Percentiles rank a stretch among this genome's conserved stretches.
Conservation (phyloP, 2,888 invertebrate genomes). For the Sinelater perroti region DNA sequence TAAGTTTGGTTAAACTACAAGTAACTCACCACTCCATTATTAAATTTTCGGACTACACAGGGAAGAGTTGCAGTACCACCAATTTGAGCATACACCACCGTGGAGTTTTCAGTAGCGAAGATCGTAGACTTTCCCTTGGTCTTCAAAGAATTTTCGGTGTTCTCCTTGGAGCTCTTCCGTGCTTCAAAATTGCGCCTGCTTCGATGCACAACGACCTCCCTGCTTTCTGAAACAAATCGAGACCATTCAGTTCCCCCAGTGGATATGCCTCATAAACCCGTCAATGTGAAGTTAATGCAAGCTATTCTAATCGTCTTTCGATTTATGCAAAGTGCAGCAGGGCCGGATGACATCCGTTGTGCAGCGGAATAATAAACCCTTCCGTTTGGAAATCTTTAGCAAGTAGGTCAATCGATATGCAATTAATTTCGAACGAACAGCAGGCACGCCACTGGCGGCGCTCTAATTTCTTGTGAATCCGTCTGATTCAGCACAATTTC, state of each 20-base stretch:
- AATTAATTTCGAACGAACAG: conserved; percentile 29
- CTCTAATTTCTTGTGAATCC: conserved; percentile 25
- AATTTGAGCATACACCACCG: conserved; percentile 58
- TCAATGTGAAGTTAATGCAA: background rate
- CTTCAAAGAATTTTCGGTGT: conserved; percentile 35
- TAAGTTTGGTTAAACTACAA: too few species aligned
- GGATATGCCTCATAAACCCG: background rate
- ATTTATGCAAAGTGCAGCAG: conserved; percentile 3
- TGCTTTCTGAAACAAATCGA: conserved; percentile 19
- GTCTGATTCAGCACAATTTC: conserved; percentile 27
- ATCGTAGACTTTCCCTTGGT: conserved; percentile 35
- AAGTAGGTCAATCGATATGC: conserved; percentile 33
- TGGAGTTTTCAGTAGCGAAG: conserved; percentile 59
- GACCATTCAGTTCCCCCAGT: background rate
- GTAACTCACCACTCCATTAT: conserved; percentile 60
- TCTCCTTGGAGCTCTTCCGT: conserved; percentile 26
- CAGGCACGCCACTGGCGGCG: conserved; percentile 27
- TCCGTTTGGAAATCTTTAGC: conserved; percentile 21
- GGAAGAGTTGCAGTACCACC: conserved; percentile 60
- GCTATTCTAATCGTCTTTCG: background rate
- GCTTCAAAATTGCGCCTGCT: conserved; percentile 34
- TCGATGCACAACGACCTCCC: conserved; percentile 23
- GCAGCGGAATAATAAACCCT: background rate
- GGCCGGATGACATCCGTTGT: conserved; percentile 4
- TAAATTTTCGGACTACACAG: conserved; percentile 58